These are phyloP conservation scores for Hypotaenidia okinawae DNA, from an alignment of 2,797 vertebrate genomes.

Conservation along the genomic window DNA sequence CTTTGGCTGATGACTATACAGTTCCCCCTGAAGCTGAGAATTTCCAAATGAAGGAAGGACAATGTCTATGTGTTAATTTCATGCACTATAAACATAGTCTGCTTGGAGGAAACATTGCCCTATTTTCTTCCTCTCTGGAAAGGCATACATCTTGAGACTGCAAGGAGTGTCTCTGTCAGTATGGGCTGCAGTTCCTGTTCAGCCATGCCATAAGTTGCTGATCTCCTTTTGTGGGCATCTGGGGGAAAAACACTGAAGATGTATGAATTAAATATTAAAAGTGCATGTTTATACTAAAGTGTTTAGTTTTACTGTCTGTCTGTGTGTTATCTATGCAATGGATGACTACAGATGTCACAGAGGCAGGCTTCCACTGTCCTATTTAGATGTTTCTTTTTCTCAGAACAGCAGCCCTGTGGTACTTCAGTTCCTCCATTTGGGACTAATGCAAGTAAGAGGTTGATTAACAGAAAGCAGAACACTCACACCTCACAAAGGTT, in stretches of 20 bases:
- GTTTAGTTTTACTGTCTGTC: not conserved
- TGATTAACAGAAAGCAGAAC: not conserved
- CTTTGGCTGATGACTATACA: not conserved
- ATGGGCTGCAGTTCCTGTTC: not conserved
- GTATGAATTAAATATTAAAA: not conserved
- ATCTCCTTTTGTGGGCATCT: not conserved
- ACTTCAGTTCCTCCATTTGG: not conserved
- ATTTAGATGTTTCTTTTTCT: not conserved
- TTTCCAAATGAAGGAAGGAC: not conserved
- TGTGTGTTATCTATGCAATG: fast-evolving
- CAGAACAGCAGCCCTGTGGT: not conserved
- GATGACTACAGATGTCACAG: not conserved
- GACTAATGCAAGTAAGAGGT: not conserved
- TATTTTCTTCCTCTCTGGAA: not conserved
- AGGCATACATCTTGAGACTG: not conserved
- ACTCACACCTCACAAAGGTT: not conserved
- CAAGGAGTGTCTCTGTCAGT: not conserved
- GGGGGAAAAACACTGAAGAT: not conserved
- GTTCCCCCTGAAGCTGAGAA: not conserved
- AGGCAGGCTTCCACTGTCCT: not conserved
- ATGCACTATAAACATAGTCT: not conserved
- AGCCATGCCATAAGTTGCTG: not conserved
- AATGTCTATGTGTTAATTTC: not conserved
- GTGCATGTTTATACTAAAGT: not conserved
- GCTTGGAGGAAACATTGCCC: not conserved